These are phyloP conservation scores for Pogonus chalceus DNA, from an alignment of 1,140 invertebrate species.

Conservation along the genomic window DNA sequence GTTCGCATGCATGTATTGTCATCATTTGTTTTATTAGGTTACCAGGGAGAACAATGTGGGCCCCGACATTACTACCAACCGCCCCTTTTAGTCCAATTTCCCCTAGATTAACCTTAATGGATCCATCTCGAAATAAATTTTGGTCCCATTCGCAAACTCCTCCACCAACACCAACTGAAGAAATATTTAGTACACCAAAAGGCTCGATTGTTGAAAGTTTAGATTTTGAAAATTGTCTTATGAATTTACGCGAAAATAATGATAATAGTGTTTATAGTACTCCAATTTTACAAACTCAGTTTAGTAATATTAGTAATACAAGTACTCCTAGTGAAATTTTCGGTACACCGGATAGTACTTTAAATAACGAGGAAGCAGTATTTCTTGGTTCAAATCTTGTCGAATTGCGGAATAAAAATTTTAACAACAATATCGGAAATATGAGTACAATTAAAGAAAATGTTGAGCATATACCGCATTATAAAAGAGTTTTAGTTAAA, in stretches of 20 bases:
- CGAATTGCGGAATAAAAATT: not conserved
- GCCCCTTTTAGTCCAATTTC: slow-evolving; percentile 19
- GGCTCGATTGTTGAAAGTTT: not conserved
- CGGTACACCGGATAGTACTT: slow-evolving; percentile 1
- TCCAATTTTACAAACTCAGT: not conserved
- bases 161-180: slow-evolving; percentile 11
- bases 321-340: slow-evolving; percentile 15
- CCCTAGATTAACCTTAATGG: slow-evolving; percentile 23
- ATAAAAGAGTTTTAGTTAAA: not conserved
- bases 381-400: not conserved
- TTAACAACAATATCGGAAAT: not conserved
- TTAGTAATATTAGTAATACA: slow-evolving; percentile 11
- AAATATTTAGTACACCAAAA: slow-evolving; percentile 11
- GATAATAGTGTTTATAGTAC: not conserved
- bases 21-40: slow-evolving; percentile 10
- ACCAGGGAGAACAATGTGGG: slow-evolving; percentile 47
- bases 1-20: slow-evolving; percentile 14
- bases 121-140: slow-evolving; percentile 26
- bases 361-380: not conserved
- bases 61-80: slow-evolving; percentile 36
- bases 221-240: not conserved
- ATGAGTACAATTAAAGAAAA: not conserved
- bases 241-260: not conserved
- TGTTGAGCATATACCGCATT: not conserved
- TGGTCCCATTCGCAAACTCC: slow-evolving; percentile 23